Percentiles rank a stretch among this genome's conserved stretches.
These are phyloP conservation scores for Bettongia penicillata DNA, from an alignment of 2,113 vertebrate species.

Conservation along the genomic window DNA sequence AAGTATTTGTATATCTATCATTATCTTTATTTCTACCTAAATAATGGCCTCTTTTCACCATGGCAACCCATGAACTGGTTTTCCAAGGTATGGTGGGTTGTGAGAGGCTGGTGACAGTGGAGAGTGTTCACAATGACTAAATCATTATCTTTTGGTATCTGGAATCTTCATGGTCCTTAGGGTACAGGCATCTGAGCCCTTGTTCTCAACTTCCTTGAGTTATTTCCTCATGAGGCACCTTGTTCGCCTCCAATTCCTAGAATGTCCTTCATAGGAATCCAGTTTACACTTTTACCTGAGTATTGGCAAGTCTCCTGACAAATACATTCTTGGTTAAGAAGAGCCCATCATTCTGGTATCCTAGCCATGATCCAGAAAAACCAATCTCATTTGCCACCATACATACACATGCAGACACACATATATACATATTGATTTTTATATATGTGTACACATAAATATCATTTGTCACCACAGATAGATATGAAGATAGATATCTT, in stretches of 20 bases:
- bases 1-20: too few relatives aligned
- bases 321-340: not conserved
- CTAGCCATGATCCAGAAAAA: not conserved
- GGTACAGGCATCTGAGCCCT: not conserved
- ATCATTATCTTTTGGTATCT: not conserved
- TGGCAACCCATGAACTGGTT: not conserved
- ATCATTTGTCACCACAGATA: not conserved
- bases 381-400: not conserved
- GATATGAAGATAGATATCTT: not conserved
- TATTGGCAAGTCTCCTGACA: not conserved
- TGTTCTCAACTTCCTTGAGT: not conserved
- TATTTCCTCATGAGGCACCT: not conserved
- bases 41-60: not conserved
- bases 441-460: not conserved
- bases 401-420: not conserved
- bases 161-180: not conserved
- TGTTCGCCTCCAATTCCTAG: not conserved
- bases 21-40: too few relatives aligned
- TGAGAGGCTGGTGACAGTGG: not conserved
- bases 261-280: not conserved
- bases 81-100: not conserved
- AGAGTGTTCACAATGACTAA: not conserved
- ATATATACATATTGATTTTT: not conserved
- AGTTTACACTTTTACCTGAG: not conserved
- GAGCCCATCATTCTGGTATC: not conserved